Evolutionary conservation across 2,113 vertebrate species (phyloP).

Genomic region (Oryzias javanicus): DNA sequence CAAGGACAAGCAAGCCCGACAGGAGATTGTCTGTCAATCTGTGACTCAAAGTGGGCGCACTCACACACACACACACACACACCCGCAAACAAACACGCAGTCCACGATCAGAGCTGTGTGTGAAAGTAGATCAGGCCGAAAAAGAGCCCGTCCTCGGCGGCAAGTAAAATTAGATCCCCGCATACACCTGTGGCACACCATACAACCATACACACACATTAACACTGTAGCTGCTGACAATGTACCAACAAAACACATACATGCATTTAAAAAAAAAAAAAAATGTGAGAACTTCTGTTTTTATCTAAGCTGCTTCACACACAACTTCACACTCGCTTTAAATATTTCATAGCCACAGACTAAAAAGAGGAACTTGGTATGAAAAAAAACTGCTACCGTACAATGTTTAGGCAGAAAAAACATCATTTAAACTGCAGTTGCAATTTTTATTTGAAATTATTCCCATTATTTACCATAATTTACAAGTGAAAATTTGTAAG

Average conservation of each 20-base stretch:
- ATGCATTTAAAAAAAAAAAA: background rate
- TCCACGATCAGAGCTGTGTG: conserved; percentile 20
- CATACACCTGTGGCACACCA: conserved; percentile 40
- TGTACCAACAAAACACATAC: background rate
- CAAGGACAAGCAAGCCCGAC: conserved; percentile 43
- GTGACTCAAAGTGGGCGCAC: conserved; percentile 34
- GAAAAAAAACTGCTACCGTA: no score
- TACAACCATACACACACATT: conserved; percentile 10
- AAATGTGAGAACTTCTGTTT: background rate
- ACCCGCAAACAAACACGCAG: conserved; percentile 24
- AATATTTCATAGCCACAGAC: background rate
- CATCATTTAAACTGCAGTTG: no score
- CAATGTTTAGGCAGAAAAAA: no score
- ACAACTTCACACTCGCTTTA: background rate
- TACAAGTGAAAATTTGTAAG: no score
- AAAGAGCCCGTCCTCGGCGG: conserved; percentile 23
- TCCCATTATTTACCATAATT: no score
- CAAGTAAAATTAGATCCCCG: conserved; percentile 47
- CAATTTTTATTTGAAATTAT: no score
- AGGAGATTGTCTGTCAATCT: conserved; percentile 43
- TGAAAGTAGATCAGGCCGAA: conserved; percentile 44
- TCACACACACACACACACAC: conserved; percentile 10
- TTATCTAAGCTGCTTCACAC: background rate
- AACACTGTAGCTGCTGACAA: conserved; percentile 1
- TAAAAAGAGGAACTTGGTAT: background rate